Evolutionary conservation across 2,797 vertebrate genomes (phyloP).

Genomic region (Mormyrus hasselquistii): DNA sequence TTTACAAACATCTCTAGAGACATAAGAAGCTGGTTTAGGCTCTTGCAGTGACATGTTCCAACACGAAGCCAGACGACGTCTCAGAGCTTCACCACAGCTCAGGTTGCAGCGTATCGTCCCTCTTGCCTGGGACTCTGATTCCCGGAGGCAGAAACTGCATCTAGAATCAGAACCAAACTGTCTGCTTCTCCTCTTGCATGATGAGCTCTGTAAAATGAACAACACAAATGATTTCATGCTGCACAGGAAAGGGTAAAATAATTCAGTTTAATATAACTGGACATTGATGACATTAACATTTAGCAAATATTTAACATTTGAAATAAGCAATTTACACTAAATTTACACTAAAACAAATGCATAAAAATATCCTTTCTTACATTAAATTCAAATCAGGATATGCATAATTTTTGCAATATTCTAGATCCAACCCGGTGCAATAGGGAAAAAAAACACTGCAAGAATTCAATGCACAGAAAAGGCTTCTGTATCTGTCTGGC

Average conservation of each 20-base stretch:
- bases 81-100: neutral
- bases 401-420: neutral
- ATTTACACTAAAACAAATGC: neutral
- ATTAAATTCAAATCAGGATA: neutral
- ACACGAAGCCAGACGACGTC: neutral
- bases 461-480: neutral
- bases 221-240: slow-evolving; percentile 7
- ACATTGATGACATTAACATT: neutral
- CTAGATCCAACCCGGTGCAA: neutral
- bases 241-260: neutral
- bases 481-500: neutral
- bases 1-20: neutral
- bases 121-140: neutral
- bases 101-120: neutral
- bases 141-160: neutral
- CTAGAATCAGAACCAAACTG: neutral
- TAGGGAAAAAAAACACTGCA: neutral
- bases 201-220: neutral
- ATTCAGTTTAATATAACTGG: neutral
- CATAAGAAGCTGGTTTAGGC: neutral
- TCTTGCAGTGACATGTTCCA: neutral
- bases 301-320: neutral
- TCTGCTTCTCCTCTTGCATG: neutral
- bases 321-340: neutral
- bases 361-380: neutral